Evolutionary conservation across 1,140 invertebrate species (phyloP), one percentile per base, ranked within the genome.

Genomic region (Heliconius himera): DNA sequence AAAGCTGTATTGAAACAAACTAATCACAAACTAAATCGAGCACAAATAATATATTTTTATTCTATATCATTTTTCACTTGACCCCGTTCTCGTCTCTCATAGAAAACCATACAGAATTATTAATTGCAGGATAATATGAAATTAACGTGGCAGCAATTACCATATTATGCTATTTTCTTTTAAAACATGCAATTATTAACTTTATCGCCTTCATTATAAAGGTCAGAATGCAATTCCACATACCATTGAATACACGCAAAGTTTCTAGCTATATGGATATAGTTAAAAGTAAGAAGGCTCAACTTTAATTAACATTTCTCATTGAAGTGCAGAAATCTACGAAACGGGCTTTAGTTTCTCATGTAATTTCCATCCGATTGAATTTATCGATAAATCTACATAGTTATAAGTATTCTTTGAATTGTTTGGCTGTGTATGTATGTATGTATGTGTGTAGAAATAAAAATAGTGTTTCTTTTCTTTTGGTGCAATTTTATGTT

Each of bases 101-200:
- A 66, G n/a, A 66, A 29, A 66, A 26, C 22, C 26, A 66, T 36
- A 73, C 78, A 79, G 78, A 73, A 79, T 76, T 76, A 79, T 79
- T 79, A 79, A 72, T 76, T 76, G 51, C 78, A 79, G 78, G 73
- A 79, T 79, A 79, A 73, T 56, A 73, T 33, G 60, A 79, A 79
- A 56, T 79, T 79, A 79, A 75, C 73, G 73, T 75, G 74, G 78
- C 73, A 79, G 66, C 78, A 79, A 79, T 79, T 79, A 79, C 60
- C 78, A 79, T 79, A 79, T 79, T 79, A 76, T 56, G 78, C 41
- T 66, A 79, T 79, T 79, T 79, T 79, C 73, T 54, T 56, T 46
- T 41, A 46, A 20, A 51, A 9, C 66, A 72, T 51, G 78, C 36
- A 29, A 75, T 70, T 75, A 75, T 75, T 36, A 4, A 41, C 78